Conservation (phyloP, 2,888 invertebrate genomes). For the Erynnis tages region DNA sequence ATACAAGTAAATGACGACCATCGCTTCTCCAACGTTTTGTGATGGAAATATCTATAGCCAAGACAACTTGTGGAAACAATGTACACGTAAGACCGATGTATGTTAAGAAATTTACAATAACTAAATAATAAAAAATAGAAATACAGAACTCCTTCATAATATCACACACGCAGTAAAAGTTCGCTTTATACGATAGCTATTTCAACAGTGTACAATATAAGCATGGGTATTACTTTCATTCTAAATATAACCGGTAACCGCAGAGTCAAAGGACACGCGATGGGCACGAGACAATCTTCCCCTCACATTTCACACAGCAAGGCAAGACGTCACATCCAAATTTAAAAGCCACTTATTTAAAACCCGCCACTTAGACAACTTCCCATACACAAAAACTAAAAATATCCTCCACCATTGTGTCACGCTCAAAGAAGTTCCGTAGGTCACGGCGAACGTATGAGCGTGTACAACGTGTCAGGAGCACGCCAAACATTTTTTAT, state of each 20-base stretch:
- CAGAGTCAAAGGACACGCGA: constrained; percentile 65
- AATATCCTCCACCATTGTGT: constrained; percentile 76
- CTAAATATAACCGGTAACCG: constrained; percentile 52
- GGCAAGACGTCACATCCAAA: constrained; percentile 72
- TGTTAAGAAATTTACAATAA: constrained; percentile 40
- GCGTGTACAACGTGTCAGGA: constrained; percentile 77
- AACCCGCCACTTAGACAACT: constrained; percentile 79
- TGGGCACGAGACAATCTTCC: constrained; percentile 72
- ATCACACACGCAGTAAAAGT: neutral
- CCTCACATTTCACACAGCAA: constrained; percentile 67
- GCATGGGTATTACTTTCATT: constrained; percentile 28
- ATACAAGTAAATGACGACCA: constrained; percentile 75
- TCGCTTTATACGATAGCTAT: too few species aligned
- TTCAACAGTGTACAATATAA: neutral
- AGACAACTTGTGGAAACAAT: constrained; percentile 61
- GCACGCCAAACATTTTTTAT: constrained; percentile 81
- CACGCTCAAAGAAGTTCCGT: constrained; percentile 77
- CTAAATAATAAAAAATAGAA: constrained; percentile 39
- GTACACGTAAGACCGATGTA: constrained; percentile 44
- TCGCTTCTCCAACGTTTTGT: constrained; percentile 66
- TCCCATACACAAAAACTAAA: constrained; percentile 78
- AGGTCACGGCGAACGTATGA: constrained; percentile 75
- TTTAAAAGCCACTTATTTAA: constrained; percentile 79
- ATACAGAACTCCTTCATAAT: constrained; percentile 30
- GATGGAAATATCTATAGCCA: constrained; percentile 68